phyloP scores from a whole-genome alignment of 2,888 invertebrate species.

The Temnothorax ravouxi region DNA sequence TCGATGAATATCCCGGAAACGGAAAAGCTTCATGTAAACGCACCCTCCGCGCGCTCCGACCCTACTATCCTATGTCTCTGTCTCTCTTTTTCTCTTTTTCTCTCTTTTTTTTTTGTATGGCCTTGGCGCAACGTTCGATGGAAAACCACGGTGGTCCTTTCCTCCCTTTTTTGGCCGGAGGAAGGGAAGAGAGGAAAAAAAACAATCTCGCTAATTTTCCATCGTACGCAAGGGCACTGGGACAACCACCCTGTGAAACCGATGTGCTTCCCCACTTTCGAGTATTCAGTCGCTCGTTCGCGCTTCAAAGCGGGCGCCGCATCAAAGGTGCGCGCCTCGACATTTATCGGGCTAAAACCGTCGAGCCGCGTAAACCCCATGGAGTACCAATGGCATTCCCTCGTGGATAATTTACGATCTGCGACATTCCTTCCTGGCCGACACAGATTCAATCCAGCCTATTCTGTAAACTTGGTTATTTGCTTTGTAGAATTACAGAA shows the following conservation, averaged over 20 bases:
- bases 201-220: conserved; percentile 80
- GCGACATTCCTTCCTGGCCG: conserved; percentile 16
- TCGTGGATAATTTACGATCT: conserved; percentile 45
- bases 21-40: conserved; percentile 74
- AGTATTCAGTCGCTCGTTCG: conserved; percentile 65
- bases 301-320: conserved; percentile 69
- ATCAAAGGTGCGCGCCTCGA: conserved; percentile 70
- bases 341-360: conserved; percentile 69
- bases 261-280: conserved; percentile 67
- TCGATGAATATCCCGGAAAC: conserved; percentile 75
- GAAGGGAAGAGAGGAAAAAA: conserved; percentile 56
- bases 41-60: conserved; percentile 50
- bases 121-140: conserved; percentile 68
- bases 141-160: conserved; percentile 61
- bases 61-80: conserved; percentile 23
- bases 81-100: conserved; percentile 22
- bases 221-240: conserved; percentile 79
- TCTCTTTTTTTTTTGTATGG: conserved; percentile 46
- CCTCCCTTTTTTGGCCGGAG: conserved; percentile 58
- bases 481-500: not conserved
- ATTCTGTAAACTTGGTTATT: not conserved
- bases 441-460: not conserved
- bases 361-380: conserved; percentile 53
- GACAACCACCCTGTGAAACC: conserved; percentile 73
- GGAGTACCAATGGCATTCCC: conserved; percentile 20